These are phyloP conservation scores for Danio aesculapii DNA, from an alignment of 2,797 vertebrate genomes.

Conservation along the genomic window DNA sequence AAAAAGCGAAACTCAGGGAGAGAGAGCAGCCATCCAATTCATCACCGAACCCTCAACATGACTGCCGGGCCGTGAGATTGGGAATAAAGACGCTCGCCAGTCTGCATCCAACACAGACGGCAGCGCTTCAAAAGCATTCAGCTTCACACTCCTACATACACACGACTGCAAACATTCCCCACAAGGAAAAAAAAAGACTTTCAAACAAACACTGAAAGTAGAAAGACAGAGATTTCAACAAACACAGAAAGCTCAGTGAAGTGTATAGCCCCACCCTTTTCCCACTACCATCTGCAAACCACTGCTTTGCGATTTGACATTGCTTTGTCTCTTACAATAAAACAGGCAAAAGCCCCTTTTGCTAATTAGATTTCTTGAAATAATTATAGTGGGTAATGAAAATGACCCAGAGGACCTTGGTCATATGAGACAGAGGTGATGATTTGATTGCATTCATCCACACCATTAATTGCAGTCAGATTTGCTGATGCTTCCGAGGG, in stretches of 20 bases:
- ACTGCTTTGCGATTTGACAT: slow-evolving; percentile 60
- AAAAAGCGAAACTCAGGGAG: slow-evolving; percentile 19
- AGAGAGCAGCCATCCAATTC: slow-evolving; percentile 55
- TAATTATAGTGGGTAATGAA: slow-evolving; percentile 78
- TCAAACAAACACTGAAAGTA: slow-evolving; percentile 25
- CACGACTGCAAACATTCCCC: slow-evolving; percentile 29
- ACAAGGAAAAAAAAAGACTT: slow-evolving; percentile 4
- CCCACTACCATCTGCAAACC: slow-evolving; percentile 5
- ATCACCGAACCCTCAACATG: slow-evolving; percentile 52
- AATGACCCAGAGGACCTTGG: slow-evolving; percentile 73
- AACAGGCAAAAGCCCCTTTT: slow-evolving; percentile 60
- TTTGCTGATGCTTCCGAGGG: slow-evolving; percentile 64
- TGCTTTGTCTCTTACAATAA: slow-evolving; percentile 70
- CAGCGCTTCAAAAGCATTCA: slow-evolving; percentile 52
- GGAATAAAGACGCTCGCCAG: slow-evolving; percentile 64
- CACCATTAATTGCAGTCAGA: slow-evolving; percentile 69
- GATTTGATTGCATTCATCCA: slow-evolving; percentile 73
- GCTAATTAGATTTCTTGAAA: slow-evolving; percentile 75
- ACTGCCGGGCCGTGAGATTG: slow-evolving; percentile 56
- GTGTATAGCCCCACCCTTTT: slow-evolving; percentile 12
- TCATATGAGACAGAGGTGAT: slow-evolving; percentile 65
- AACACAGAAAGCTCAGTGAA: slow-evolving; percentile 27
- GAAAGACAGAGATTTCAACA: slow-evolving; percentile 31
- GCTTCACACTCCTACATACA: slow-evolving; percentile 34
- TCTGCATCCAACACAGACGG: slow-evolving; percentile 53